Evolutionary conservation across 2,113 vertebrate species (phyloP).

Genomic region (Chrysemys picta): DNA sequence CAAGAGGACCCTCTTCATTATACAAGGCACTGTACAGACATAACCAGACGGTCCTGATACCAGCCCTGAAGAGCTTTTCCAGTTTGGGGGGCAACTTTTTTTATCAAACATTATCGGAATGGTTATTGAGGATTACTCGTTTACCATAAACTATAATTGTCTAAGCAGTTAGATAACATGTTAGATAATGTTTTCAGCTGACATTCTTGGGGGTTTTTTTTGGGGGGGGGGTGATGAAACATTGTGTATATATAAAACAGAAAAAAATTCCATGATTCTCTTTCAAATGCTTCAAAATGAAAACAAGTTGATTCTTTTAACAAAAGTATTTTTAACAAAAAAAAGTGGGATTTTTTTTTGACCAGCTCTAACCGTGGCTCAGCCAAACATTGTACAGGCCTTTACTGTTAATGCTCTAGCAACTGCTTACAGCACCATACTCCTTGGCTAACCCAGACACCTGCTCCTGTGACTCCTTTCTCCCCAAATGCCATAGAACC

Average conservation of each 20-base stretch:
- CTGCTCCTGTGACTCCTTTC: not conserved
- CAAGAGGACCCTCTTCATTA: not conserved
- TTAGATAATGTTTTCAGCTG: not conserved
- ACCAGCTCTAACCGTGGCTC: not conserved
- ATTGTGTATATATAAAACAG: not conserved
- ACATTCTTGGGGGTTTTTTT: not conserved
- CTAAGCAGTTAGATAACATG: not conserved
- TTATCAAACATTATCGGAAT: not conserved
- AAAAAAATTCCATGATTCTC: not conserved
- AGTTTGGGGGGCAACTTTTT: not conserved
- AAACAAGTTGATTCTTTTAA: not conserved
- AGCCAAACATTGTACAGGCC: not conserved
- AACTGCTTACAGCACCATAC: not conserved
- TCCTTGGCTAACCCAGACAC: not conserved
- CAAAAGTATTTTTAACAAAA: not conserved
- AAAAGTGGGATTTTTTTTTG: no score
- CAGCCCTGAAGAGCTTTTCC: not conserved
- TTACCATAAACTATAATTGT: not conserved
- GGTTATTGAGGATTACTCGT: not conserved
- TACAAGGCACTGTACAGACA: not conserved
- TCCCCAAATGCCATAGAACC: not conserved
- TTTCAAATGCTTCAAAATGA: not conserved
- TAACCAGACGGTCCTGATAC: not conserved
- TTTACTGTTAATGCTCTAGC: fast-evolving
- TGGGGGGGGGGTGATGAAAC: not conserved